These are phyloP conservation scores for Drosophila tropicalis DNA, from an alignment of 1,140 invertebrate genomes.

Conservation along the genomic window DNA sequence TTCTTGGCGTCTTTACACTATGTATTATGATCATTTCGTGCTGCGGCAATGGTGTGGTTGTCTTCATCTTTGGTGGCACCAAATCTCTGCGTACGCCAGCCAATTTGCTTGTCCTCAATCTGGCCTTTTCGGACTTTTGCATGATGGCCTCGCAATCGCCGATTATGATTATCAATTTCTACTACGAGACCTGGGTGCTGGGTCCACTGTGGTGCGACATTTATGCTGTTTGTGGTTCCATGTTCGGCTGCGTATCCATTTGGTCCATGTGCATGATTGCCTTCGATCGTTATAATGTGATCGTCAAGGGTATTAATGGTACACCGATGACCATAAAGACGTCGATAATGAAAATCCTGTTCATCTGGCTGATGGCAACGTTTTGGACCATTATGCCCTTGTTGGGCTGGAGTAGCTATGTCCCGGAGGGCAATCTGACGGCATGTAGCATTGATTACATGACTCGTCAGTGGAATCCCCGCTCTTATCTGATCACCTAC, in stretches of 20 bases:
- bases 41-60: constrained; percentile 86
- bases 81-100: constrained; percentile 85
- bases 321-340: constrained; percentile 88
- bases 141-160: constrained; percentile 94
- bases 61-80: constrained; percentile 87
- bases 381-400: constrained; percentile 89
- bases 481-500: constrained; percentile 89
- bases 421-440: constrained; percentile 93
- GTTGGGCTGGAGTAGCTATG: constrained; percentile 89
- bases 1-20: constrained; percentile 69
- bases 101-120: constrained; percentile 86
- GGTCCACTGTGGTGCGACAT: constrained; percentile 92
- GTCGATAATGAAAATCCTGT: constrained; percentile 87
- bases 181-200: constrained; percentile 93
- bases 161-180: constrained; percentile 93
- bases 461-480: constrained; percentile 86
- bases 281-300: constrained; percentile 94
- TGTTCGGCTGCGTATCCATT: constrained; percentile 92
- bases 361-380: constrained; percentile 88
- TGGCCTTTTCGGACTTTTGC: constrained; percentile 88
- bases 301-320: constrained; percentile 89
- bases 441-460: constrained; percentile 94
- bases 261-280: constrained; percentile 94
- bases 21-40: constrained; percentile 81
- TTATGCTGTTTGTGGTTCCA: constrained; percentile 90